Conservation (phyloP, 2,888 invertebrate species). For the Aphodius granarius region DNA sequence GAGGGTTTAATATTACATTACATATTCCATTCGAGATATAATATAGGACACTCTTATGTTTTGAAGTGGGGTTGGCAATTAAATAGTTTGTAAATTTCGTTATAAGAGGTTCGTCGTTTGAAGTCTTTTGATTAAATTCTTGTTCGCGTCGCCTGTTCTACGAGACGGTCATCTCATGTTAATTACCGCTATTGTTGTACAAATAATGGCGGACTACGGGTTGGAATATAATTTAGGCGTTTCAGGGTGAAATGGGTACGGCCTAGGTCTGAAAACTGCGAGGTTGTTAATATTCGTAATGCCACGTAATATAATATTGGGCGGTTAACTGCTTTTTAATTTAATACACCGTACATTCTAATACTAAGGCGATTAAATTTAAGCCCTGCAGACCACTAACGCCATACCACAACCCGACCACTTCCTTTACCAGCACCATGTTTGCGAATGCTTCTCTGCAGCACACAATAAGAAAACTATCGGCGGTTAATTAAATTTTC, state of each 20-base stretch:
- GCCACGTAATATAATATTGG: slow-evolving; percentile 19
- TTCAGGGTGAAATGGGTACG: background rate
- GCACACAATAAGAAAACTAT: slow-evolving; percentile 11
- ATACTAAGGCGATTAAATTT: slow-evolving; percentile 22
- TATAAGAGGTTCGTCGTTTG: background rate
- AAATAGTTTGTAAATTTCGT: background rate
- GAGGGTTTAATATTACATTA: background rate
- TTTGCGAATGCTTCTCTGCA: background rate
- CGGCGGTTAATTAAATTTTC: slow-evolving; percentile 14
- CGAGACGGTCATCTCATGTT: background rate
- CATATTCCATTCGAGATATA: background rate
- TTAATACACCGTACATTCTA: slow-evolving; percentile 18
- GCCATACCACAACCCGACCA: slow-evolving; percentile 15
- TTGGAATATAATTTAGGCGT: background rate
- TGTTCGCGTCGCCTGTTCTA: too few relatives aligned
- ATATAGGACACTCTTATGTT: background rate
- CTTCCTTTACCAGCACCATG: slow-evolving; percentile 6
- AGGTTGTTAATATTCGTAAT: slow-evolving; percentile 1
- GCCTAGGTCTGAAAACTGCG: background rate
- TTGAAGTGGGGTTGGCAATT: background rate
- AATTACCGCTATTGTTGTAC: background rate
- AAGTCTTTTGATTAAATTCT: background rate
- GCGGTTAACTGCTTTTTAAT: slow-evolving; percentile 21
- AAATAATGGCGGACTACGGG: background rate
- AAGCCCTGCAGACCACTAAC: slow-evolving; percentile 11